phyloP scores from a whole-genome alignment of 2,888 invertebrate species.

The Drosophila cyrtoloma region DNA sequence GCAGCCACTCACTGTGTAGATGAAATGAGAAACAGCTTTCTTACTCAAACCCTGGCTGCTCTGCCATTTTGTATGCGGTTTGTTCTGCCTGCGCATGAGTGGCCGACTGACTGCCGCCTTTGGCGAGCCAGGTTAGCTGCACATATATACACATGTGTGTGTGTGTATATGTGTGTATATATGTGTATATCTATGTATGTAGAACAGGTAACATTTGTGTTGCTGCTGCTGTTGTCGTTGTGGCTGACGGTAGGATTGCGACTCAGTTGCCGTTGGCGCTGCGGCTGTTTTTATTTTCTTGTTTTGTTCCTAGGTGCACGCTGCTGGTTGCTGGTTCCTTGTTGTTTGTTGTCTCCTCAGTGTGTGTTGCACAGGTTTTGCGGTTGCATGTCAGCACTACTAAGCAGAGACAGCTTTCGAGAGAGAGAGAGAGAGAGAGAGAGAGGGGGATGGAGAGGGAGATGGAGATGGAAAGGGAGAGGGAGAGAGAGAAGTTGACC shows the following conservation, averaged over 20 bases:
- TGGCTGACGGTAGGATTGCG: conserved; percentile 32
- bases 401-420: background rate
- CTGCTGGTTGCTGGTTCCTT: background rate
- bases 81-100: conserved; percentile 62
- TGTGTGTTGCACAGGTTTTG: conserved; percentile 52
- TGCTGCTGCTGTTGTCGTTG: conserved; percentile 24
- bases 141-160: background rate
- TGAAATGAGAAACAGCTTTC: conserved; percentile 16
- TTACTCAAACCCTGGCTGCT: conserved; percentile 5
- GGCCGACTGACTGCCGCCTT: conserved; percentile 52
- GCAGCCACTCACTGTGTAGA: conserved; percentile 1
- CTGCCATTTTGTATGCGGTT: conserved; percentile 40
- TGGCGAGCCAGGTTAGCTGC: conserved; percentile 26
- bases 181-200: conserved; percentile 11
- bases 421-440: background rate
- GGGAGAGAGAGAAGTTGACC: background rate
- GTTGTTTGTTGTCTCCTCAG: conserved; percentile 19
- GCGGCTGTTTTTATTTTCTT: conserved; percentile 46
- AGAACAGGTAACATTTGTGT: conserved; percentile 44
- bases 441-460: too few species aligned
- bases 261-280: conserved; percentile 24
- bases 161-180: background rate
- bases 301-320: conserved; percentile 21
- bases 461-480: too few species aligned
- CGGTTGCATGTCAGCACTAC: conserved; percentile 35